These are phyloP conservation scores for Lutjanus campechanus DNA, from an alignment of 2,797 vertebrate species.

Conservation along the genomic window DNA sequence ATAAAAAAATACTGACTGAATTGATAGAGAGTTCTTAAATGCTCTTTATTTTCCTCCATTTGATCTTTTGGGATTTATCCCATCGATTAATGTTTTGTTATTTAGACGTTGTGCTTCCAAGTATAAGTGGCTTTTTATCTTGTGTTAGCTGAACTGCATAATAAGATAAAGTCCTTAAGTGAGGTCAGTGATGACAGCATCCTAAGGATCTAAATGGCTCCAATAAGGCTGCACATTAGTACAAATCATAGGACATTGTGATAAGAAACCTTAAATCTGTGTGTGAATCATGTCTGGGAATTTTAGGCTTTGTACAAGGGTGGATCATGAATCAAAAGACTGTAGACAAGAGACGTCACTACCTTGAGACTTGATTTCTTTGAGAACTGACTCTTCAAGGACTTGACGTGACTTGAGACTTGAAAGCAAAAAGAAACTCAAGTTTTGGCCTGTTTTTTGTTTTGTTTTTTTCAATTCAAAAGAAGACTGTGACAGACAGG, in stretches of 20 bases:
- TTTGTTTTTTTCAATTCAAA: too few species aligned
- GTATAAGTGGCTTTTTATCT: neutral
- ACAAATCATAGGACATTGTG: neutral
- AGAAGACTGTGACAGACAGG: neutral
- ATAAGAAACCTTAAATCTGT: neutral
- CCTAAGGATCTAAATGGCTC: neutral
- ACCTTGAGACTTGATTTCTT: neutral
- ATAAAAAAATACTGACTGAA: conserved; percentile 46
- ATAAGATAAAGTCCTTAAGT: conserved; percentile 5
- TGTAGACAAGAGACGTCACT: neutral
- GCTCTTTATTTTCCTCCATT: neutral
- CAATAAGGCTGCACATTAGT: neutral
- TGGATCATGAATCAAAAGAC: neutral
- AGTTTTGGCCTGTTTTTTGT: too few species aligned
- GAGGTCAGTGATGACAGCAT: neutral
- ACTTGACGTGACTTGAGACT: neutral
- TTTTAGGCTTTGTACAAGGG: neutral
- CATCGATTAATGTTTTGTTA: conserved; percentile 6
- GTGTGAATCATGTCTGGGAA: neutral
- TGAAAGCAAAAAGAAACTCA: neutral
- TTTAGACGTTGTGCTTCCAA: neutral
- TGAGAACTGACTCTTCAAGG: neutral
- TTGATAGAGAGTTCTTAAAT: conserved; percentile 43
- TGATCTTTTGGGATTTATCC: neutral
- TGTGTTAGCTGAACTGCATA: neutral